These are phyloP conservation scores for Phalacrocorax carbo DNA, from an alignment of 2,113 vertebrate species.

Conservation along the genomic window DNA sequence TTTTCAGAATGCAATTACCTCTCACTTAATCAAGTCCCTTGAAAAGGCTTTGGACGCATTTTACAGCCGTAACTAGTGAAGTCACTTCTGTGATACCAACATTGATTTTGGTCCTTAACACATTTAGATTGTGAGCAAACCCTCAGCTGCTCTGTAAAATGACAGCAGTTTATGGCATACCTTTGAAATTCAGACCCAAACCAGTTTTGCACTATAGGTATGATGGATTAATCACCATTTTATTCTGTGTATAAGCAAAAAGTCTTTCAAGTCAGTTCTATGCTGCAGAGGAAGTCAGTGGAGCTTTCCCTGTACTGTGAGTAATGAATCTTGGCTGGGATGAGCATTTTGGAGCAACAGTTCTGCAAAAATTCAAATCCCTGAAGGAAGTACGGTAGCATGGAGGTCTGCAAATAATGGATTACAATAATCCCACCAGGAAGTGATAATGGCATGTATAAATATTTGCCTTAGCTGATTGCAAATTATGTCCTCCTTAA, in stretches of 20 bases:
- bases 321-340: slow-evolving; percentile 69
- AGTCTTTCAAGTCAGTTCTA: neutral
- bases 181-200: slow-evolving; percentile 6
- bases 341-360: slow-evolving; percentile 51
- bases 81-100: neutral
- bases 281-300: slow-evolving; percentile 34
- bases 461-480: slow-evolving; percentile 62
- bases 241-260: neutral
- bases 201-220: neutral
- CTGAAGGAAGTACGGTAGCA: slow-evolving; percentile 52
- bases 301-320: slow-evolving; percentile 45
- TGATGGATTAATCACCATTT: neutral
- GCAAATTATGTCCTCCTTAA: slow-evolving; percentile 41
- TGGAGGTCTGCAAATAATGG: slow-evolving; percentile 60
- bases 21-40: neutral
- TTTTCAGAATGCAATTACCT: neutral
- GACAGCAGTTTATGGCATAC: neutral
- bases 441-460: slow-evolving; percentile 63
- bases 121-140: neutral
- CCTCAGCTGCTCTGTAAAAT: neutral
- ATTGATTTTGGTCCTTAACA: neutral
- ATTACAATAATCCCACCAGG: slow-evolving; percentile 68
- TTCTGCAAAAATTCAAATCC: slow-evolving; percentile 67
- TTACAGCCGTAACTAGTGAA: neutral
- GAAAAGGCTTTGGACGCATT: neutral